Evolutionary conservation across 2,797 vertebrate species (phyloP).

Genomic region (Lophius americanus): DNA sequence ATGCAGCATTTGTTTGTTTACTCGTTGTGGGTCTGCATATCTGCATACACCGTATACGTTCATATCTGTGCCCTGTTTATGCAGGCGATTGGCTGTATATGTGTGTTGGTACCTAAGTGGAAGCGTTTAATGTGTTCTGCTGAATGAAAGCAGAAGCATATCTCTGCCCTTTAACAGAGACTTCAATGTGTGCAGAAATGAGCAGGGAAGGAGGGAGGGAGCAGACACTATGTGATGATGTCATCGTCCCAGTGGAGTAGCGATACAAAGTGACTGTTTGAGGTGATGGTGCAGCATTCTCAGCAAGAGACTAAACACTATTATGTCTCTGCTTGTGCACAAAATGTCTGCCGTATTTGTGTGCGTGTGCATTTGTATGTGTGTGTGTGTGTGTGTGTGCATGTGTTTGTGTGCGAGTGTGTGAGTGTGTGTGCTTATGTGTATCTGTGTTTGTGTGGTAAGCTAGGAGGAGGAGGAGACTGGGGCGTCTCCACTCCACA

Average conservation of each 20-base stretch:
- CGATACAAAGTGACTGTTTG: conserved; percentile 76
- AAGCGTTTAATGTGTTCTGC: conserved; percentile 42
- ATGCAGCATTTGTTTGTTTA: conserved; percentile 66
- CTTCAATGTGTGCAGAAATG: conserved; percentile 71
- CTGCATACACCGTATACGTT: conserved; percentile 20
- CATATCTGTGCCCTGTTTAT: conserved; percentile 31
- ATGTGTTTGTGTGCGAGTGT: background rate
- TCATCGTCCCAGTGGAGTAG: conserved; percentile 77
- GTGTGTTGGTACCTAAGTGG: conserved; percentile 26
- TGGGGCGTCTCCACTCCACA: conserved; percentile 55
- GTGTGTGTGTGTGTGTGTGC: background rate
- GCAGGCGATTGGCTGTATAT: conserved; percentile 20
- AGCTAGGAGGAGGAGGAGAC: conserved; percentile 43
- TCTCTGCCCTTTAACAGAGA: conserved; percentile 83
- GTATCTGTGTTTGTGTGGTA: conserved; percentile 10
- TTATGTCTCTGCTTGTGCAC: conserved; percentile 55
- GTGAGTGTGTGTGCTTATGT: background rate
- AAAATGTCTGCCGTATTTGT: conserved; percentile 15
- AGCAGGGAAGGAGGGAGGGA: conserved; percentile 53
- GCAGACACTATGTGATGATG: conserved; percentile 78
- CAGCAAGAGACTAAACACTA: conserved; percentile 69
- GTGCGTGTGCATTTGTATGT: conserved; percentile 4
- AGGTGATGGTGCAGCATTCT: conserved; percentile 77
- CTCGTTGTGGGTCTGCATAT: conserved; percentile 39
- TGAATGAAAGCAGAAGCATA: conserved; percentile 80